Conservation (phyloP, 2,113 vertebrate species). For the Dicaeum eximium region DNA sequence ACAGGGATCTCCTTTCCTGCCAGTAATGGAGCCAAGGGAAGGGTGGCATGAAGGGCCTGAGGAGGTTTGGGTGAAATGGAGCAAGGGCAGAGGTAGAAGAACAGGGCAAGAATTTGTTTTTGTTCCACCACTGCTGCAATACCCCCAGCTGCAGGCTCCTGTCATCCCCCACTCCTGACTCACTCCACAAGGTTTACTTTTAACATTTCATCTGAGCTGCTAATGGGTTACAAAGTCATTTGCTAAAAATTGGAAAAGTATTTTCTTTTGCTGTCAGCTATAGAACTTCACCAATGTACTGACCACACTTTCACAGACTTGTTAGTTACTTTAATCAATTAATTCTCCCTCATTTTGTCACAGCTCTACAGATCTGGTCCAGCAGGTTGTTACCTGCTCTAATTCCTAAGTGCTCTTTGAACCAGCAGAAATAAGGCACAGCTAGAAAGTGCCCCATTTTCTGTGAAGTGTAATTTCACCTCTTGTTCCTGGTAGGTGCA, state of each 20-base stretch:
- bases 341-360: not conserved
- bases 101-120: not conserved
- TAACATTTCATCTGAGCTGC: not conserved
- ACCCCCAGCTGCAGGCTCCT: not conserved
- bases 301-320: not conserved
- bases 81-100: not conserved
- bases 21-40: not conserved
- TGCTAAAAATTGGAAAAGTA: not conserved
- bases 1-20: not conserved
- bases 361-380: not conserved
- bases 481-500: not conserved
- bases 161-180: not conserved
- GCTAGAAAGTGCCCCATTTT: not conserved
- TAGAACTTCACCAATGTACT: not conserved
- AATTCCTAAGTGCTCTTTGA: not conserved
- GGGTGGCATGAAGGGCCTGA: fast-evolving
- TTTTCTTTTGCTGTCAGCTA: not conserved
- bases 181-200: not conserved
- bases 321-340: not conserved
- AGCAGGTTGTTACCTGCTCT: not conserved
- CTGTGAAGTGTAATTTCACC: not conserved
- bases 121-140: not conserved
- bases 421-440: not conserved
- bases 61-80: not conserved
- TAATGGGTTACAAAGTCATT: not conserved